Percentiles rank a stretch among this genome's conserved stretches.
Conservation (phyloP, 2,797 vertebrate genomes). For the Sebastes hopkinsi region DNA sequence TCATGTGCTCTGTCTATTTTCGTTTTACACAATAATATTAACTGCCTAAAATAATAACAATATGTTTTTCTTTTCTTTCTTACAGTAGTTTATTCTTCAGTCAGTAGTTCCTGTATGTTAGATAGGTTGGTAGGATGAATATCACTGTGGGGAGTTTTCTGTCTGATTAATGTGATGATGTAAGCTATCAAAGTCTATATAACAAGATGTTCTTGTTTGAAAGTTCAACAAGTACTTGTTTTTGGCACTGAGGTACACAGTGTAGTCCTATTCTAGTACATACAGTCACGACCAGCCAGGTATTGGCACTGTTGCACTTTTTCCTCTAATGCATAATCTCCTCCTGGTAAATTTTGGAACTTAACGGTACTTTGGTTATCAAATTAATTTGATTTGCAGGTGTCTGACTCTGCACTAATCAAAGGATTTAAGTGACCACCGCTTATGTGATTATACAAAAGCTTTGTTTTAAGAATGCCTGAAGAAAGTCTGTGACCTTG, state of each 20-base stretch:
- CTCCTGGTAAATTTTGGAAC: not conserved
- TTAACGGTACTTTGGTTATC: not conserved
- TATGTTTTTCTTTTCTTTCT: not conserved
- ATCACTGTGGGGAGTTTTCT: not conserved
- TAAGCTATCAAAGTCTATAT: slow-evolving; percentile 3
- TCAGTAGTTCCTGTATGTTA: not conserved
- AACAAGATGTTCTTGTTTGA: not conserved
- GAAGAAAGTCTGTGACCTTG: not conserved
- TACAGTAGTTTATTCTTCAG: no score
- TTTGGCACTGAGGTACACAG: not conserved
- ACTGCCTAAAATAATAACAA: not conserved
- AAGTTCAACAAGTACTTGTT: not conserved
- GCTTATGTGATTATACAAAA: not conserved
- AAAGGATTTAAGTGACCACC: no score
- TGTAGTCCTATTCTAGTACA: not conserved
- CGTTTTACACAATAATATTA: not conserved
- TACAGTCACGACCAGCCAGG: not conserved
- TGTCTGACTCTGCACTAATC: not conserved
- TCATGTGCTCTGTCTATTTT: not conserved
- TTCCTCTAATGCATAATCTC: not conserved
- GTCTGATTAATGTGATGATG: not conserved
- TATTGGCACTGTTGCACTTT: not conserved
- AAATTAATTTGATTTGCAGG: not conserved
- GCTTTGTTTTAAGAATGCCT: not conserved
- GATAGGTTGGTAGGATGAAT: not conserved